Percentiles rank a stretch among this genome's conserved stretches.
Evolutionary conservation across 2,113 vertebrate genomes (phyloP).

Genomic region (Onychorhynchus coronatus): DNA sequence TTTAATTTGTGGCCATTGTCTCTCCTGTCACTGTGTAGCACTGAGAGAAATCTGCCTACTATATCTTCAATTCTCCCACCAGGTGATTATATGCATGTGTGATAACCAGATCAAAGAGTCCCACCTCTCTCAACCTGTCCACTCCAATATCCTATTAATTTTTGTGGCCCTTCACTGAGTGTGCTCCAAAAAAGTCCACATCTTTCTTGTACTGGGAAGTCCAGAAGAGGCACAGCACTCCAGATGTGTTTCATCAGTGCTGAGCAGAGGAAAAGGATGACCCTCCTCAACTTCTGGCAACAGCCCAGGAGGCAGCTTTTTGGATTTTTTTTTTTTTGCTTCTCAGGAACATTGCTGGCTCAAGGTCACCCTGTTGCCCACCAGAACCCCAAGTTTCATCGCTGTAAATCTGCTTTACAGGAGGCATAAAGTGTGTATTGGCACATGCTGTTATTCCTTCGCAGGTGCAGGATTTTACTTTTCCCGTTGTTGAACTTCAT

Average conservation of each 20-base stretch:
- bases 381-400: not conserved
- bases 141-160: not conserved
- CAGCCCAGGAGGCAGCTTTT: not conserved
- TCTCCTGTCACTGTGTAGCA: not conserved
- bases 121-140: not conserved
- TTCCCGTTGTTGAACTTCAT: not conserved
- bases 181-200: rapidly evolving
- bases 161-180: not conserved
- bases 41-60: not conserved
- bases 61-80: not conserved
- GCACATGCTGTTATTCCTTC: not conserved
- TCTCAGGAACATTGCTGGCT: not conserved
- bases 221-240: not conserved
- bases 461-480: not conserved
- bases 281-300: too few species aligned
- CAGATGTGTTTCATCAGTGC: not conserved
- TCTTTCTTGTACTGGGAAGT: not conserved
- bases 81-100: not conserved
- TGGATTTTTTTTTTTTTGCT: not conserved
- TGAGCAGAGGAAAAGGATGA: not conserved
- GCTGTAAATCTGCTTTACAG: not conserved
- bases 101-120: not conserved
- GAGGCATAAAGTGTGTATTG: not conserved
- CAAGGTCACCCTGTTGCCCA: not conserved
- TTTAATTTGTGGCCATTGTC: not conserved